Base-by-base conservation (phyloP, 1,140 invertebrate species). In the Liolophura sinensis region DNA sequence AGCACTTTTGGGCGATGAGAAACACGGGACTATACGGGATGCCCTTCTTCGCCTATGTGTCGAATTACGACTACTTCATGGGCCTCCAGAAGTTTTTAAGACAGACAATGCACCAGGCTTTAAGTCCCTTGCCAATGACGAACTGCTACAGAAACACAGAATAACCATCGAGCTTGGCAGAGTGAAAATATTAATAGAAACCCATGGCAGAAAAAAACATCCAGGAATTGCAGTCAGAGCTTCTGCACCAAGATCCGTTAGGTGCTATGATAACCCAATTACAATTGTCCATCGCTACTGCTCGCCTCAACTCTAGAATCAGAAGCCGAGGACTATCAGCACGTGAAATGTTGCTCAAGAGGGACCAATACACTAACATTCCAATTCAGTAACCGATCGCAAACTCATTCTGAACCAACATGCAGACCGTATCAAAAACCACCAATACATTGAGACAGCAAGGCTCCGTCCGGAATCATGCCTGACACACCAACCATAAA, bases 81-180 rank as follows among this genome's bases (percentile, higher is more conserved):
- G 70, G 18, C 64, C 68, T 46, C 27, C 25, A 25, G 63, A 63
- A 0, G 64, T 71, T 0, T 64, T 73, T 15, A 48, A 66, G 7
- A 71, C 69, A 14, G 72, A 73, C 59, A 27, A 51, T 27, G 72
- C 69, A 22, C 66, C 69, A 52, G 72, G 72, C 27, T 71, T 73
- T 47, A 31, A 47, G 31, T 47, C 72, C 9, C 24, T 71, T 11
- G 48, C 59, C n/a, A 49, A 67, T 4, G 69, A 73, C 47, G 51
- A 71, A 48, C n/a, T n/a, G n/a, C n/a, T n/a, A n/a, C n/a, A n/a
- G n/a, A n/a, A n/a, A n/a, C n/a, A n/a, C n/a, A n/a, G n/a, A n/a
- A n/a, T n/a, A n/a, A n/a, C n/a, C n/a, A n/a, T n/a, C n/a, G n/a
- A n/a, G n/a, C n/a, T n/a, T 46, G 62, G 12, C 54, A 71, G 22